Conservation (phyloP, 92 coral and sea anemone species). For the Phenganax marumi region DNA sequence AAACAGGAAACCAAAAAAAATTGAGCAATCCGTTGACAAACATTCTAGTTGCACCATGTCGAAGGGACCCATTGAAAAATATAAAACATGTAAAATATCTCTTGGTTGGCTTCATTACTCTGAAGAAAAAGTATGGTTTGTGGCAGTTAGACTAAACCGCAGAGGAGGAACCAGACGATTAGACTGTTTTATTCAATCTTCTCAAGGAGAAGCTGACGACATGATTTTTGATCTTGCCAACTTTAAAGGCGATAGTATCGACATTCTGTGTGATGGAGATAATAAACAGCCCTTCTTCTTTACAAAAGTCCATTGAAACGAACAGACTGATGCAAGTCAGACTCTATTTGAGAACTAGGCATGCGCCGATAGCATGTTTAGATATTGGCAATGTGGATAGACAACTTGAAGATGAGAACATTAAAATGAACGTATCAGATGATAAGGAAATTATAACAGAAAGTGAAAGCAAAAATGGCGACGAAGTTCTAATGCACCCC, state of each 20-base stretch:
- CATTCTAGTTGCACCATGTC: neutral
- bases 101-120: conserved; percentile 58
- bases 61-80: conserved; percentile 7
- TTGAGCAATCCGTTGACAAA: conserved; percentile 16
- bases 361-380: neutral
- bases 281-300: conserved; percentile 33
- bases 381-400: conserved; percentile 31
- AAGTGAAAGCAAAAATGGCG: conserved; percentile 31
- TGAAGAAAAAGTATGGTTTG: conserved; percentile 29
- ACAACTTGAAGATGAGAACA: conserved; percentile 44
- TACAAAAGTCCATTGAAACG: conserved; percentile 51
- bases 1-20: conserved; percentile 49
- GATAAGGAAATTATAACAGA: conserved; percentile 35
- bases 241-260: conserved; percentile 44
- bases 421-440: conserved; percentile 35
- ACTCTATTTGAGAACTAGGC: conserved; percentile 51
- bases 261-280: conserved; percentile 26
- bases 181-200: conserved; percentile 36
- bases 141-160: conserved; percentile 42
- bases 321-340: conserved; percentile 42
- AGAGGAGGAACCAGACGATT: conserved; percentile 52
- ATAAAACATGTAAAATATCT: conserved; percentile 34
- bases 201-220: conserved; percentile 29
- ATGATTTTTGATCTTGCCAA: conserved; percentile 55
- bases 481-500: conserved; percentile 44